A percentile compares a stretch with the other conserved stretches of the same genome.
Evolutionary conservation across 2,113 vertebrate genomes (phyloP).

Genomic region (Halichoerus grypus): DNA sequence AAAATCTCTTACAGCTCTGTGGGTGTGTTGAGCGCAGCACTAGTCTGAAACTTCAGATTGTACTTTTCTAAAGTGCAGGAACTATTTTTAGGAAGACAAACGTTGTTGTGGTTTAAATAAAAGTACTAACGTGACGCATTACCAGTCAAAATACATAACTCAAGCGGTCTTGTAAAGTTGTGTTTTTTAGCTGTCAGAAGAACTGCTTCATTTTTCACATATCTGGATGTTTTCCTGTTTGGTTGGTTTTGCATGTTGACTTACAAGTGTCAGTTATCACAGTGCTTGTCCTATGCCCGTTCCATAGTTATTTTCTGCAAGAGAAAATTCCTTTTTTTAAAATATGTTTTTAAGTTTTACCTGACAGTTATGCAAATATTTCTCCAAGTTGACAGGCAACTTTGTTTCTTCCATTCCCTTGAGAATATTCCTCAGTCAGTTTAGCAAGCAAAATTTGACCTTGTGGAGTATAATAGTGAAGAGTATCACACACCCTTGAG

Average conservation of each 20-base stretch:
- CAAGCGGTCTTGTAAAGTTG: not conserved
- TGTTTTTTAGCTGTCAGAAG: not conserved
- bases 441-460: not conserved
- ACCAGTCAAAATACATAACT: slow-evolving; percentile 47
- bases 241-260: slow-evolving; percentile 51
- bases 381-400: not conserved
- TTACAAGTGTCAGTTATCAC: not conserved
- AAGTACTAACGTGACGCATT: slow-evolving; percentile 9
- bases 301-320: not conserved
- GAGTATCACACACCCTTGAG: not conserved
- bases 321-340: not conserved
- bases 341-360: not conserved
- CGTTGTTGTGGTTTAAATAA: slow-evolving; percentile 50
- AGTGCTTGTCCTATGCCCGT: not conserved
- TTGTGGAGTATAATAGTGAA: not conserved
- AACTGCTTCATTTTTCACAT: not conserved
- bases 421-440: not conserved
- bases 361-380: not conserved
- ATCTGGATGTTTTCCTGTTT: slow-evolving; percentile 30
- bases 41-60: not conserved
- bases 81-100: slow-evolving; percentile 56
- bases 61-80: slow-evolving; percentile 31
- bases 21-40: not conserved
- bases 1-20: not conserved
- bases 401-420: slow-evolving; percentile 4